Evolutionary conservation across 1,140 invertebrate genomes (phyloP).

Genomic region (Achroia grisella): DNA sequence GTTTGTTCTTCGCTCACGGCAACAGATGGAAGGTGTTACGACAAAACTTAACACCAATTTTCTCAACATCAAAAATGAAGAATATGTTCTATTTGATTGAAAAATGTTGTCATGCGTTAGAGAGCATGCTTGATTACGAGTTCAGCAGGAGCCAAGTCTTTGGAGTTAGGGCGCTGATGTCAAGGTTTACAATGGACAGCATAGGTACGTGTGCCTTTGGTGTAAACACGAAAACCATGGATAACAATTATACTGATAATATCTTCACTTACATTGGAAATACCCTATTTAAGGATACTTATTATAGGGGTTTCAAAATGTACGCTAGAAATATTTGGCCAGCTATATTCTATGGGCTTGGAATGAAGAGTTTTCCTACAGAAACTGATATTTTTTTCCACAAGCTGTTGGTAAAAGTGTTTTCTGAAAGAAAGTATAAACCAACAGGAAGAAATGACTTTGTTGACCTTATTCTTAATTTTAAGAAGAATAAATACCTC

Average conservation of each 20-base stretch:
- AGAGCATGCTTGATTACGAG: constrained; percentile 27
- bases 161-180: constrained; percentile 59
- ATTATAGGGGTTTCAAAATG: constrained; percentile 10
- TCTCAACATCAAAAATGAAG: constrained; percentile 76
- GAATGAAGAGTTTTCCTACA: constrained; percentile 6
- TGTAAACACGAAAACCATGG: constrained; percentile 71
- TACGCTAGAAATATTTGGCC: constrained; percentile 17
- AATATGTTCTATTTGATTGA: constrained; percentile 71
- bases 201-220: constrained; percentile 76
- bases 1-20: constrained; percentile 51
- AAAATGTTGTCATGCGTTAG: constrained; percentile 47
- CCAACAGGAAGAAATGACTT: constrained; percentile 17
- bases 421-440: constrained; percentile 8
- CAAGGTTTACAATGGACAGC: constrained; percentile 74
- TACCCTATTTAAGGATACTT: neutral
- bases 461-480: constrained; percentile 15
- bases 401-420: constrained; percentile 8
- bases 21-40: constrained; percentile 74
- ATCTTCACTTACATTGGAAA: neutral
- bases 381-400: constrained; percentile 9
- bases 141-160: constrained; percentile 20
- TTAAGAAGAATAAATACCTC: constrained; percentile 12
- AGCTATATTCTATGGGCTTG: constrained; percentile 14
- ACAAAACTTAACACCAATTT: constrained; percentile 75
- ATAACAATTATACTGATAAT: constrained; percentile 14